phyloP scores from a whole-genome alignment of 1,140 invertebrate genomes.

The Drosophila parvula region DNA sequence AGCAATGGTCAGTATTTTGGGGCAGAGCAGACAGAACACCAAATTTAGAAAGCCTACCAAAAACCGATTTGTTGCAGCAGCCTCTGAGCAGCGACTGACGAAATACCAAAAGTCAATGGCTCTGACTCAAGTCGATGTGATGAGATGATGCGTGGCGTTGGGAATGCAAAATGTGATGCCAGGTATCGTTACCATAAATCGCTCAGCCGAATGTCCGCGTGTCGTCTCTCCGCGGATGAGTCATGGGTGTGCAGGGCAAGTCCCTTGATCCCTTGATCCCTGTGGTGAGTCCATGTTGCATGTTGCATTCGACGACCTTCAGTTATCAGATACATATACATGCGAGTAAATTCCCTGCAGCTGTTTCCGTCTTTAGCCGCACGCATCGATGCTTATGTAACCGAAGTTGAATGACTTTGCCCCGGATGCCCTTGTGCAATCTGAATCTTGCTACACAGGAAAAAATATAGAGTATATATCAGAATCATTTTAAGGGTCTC shows the following conservation, averaged over 20 bases:
- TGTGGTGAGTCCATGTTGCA: constrained; percentile 35
- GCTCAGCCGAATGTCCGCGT: constrained; percentile 24
- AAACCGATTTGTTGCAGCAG: constrained; percentile 41
- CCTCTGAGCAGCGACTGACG: neutral
- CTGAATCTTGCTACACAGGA: constrained; percentile 13
- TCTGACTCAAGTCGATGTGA: constrained; percentile 37
- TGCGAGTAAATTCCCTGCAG: constrained; percentile 14
- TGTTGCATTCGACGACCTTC: constrained; percentile 65
- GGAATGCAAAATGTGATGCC: constrained; percentile 24
- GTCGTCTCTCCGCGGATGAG: constrained; percentile 25
- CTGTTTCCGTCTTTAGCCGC: constrained; percentile 44
- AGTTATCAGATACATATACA: constrained; percentile 28
- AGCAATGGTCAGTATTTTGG: constrained; percentile 28
- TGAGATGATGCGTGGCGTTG: constrained; percentile 18
- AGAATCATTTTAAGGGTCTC: neutral
- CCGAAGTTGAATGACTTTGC: constrained; percentile 69
- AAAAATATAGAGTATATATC: neutral
- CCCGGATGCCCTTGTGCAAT: constrained; percentile 43
- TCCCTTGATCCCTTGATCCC: constrained; percentile 50
- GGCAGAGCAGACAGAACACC: constrained; percentile 34
- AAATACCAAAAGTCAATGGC: constrained; percentile 51
- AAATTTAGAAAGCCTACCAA: constrained; percentile 75
- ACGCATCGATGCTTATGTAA: constrained; percentile 70
- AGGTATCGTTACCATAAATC: constrained; percentile 42
- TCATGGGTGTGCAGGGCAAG: constrained; percentile 43